Conservation (phyloP, 2,888 invertebrate species). For the Microctonus brassicae region DNA sequence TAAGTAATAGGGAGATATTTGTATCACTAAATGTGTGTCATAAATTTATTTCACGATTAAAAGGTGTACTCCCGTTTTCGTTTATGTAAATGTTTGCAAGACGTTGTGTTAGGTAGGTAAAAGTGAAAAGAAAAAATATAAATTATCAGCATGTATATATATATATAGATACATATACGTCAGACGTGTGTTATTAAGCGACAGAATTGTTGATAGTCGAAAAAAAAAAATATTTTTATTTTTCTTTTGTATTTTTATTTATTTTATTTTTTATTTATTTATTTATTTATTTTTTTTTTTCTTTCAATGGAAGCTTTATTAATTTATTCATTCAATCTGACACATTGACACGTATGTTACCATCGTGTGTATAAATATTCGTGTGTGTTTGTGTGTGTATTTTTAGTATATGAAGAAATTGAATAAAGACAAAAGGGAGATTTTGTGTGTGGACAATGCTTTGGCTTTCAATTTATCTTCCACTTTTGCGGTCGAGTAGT, state of each 20-base stretch:
- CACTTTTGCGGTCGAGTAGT: constrained; percentile 16
- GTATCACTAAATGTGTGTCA: constrained; percentile 37
- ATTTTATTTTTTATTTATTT: too few species aligned
- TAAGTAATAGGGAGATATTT: too few species aligned
- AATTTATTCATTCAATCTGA: too few species aligned
- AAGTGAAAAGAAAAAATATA: constrained; percentile 14
- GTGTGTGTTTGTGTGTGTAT: too few species aligned
- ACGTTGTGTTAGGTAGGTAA: constrained; percentile 4
- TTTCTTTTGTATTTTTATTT: too few species aligned
- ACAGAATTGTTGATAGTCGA: neutral
- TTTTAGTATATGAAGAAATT: neutral
- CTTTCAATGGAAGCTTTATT: too few species aligned
- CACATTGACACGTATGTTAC: too few species aligned
- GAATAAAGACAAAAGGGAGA: constrained; percentile 10
- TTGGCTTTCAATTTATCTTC: constrained; percentile 4
- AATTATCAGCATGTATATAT: too few species aligned
- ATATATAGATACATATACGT: constrained; percentile 12
- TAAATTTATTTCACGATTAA: constrained; percentile 61
- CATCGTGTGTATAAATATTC: too few species aligned
- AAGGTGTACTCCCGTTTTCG: constrained; percentile 57
- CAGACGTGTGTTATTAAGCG: neutral
- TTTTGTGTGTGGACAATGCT: neutral
- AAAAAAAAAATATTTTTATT: neutral
- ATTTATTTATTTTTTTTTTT: too few species aligned
- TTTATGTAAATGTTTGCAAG: constrained; percentile 63